Percentiles rank a stretch among this genome's conserved stretches.
phyloP scores from a whole-genome alignment of 2,797 vertebrate species.

The Thaleichthys pacificus region DNA sequence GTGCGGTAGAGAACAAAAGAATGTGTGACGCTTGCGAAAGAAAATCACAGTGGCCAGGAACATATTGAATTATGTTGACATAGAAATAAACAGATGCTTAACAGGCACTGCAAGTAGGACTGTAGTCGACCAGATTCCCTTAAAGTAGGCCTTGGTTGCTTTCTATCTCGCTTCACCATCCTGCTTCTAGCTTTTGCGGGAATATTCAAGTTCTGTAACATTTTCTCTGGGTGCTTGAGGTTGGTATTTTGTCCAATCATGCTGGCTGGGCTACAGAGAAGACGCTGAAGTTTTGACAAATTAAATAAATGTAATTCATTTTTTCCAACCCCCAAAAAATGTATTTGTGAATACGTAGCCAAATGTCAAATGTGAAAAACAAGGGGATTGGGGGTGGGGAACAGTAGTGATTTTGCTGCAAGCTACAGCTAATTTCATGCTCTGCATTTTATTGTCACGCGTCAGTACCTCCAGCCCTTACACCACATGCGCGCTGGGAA shows the following conservation, averaged over 20 bases:
- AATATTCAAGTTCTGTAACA: too few relatives aligned
- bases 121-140: neutral
- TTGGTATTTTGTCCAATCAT: too few relatives aligned
- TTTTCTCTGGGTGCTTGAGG: too few relatives aligned
- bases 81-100: too few relatives aligned
- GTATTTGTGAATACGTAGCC: constrained; percentile 28
- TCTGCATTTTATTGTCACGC: constrained; percentile 68
- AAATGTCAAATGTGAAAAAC: constrained; percentile 45
- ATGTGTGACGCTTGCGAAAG: neutral
- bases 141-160: too few relatives aligned
- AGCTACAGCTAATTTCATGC: constrained; percentile 74
- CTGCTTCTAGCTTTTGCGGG: too few relatives aligned
- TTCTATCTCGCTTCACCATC: too few relatives aligned
- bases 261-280: too few relatives aligned
- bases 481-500: constrained; percentile 25
- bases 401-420: constrained; percentile 54
- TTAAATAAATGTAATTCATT: too few relatives aligned
- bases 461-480: constrained; percentile 46
- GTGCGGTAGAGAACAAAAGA: neutral
- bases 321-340: neutral
- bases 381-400: constrained; percentile 15
- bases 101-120: neutral
- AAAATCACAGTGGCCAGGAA: neutral
- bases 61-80: neutral
- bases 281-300: too few relatives aligned